Base-by-base conservation (phyloP, 2,888 invertebrate genomes). In the Meganola albula region DNA sequence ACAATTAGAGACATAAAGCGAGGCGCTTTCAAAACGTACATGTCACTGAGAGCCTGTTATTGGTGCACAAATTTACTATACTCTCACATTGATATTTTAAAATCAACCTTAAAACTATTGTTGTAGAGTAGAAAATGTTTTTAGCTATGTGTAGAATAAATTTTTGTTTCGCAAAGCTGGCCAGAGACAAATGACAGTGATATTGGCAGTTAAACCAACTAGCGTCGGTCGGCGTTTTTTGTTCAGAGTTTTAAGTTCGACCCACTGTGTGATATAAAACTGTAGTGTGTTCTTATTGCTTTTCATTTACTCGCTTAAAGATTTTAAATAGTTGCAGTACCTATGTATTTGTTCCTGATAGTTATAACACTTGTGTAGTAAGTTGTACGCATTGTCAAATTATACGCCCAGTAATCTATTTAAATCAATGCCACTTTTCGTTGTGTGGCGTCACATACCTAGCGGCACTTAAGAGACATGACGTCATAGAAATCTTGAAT, bases 161-260 rank as follows among this genome's bases (percentile, higher is more conserved):
- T 45, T 46, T 52, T 62, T 58, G 61, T 54, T 45, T 52, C 48
- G 56, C 49, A 63, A 61, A 64, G 62, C 67, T 57, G 58, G 54
- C 53, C 52, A 53, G 61, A 68, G 71, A 74, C 74, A 74, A 73
- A 74, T 69, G 69, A 65, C 70, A 63, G 59, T 63, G 72, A 71
- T 74, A 73, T 74, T 74, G 73, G 71, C 65, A 73, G 73, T 71
- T 72, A 64, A 66, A 68, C 62, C 64, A 60, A 63, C 53, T 57
- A 55, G 57, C 46, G 48, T 53, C 13, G 42, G 50, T 45, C 39
- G 45, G 32, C 38, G 43, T 58, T 64, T 71, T 70, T 68, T 62
- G 58, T 52, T 39, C 45, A 41, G 36, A 52, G 47, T 62, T 69
- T 63, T 56, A 54, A 56, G 64, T 61, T 57, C 39, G 41, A 34